These are phyloP conservation scores for Mongoloraphidia duomilia DNA, from an alignment of 2,888 invertebrate species.

Conservation along the genomic window DNA sequence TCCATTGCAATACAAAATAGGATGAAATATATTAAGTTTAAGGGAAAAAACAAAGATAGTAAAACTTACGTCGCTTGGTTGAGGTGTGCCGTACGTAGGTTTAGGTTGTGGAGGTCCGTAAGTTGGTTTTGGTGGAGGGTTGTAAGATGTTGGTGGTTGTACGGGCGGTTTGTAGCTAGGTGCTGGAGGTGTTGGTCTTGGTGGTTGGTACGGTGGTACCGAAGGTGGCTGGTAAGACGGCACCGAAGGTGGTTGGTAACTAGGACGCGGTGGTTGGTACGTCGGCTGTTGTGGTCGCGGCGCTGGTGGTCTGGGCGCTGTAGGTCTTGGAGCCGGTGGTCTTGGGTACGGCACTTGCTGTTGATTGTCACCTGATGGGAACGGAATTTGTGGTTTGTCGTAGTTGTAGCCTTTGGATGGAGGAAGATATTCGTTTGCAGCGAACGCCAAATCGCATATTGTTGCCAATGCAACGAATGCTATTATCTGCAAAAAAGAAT, in stretches of 20 bases:
- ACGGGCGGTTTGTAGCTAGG: constrained; percentile 15
- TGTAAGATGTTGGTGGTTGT: constrained; percentile 1
- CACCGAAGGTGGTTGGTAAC: constrained; percentile 16
- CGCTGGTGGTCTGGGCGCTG: constrained; percentile 15
- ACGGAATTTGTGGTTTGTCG: constrained; percentile 47
- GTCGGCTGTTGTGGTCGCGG: constrained; percentile 17
- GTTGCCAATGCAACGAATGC: too few relatives aligned
- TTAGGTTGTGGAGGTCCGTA: constrained; percentile 9
- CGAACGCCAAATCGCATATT: constrained; percentile 29
- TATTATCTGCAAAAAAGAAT: too few relatives aligned
- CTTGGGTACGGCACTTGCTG: constrained; percentile 1
- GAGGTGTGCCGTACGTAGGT: constrained; percentile 3
- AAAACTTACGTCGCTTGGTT: neutral
- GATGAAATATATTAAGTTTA: too few relatives aligned
- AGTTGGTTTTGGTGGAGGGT: constrained; percentile 7
- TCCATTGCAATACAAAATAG: too few relatives aligned
- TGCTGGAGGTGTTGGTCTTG: constrained; percentile 14
- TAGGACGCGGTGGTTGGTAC: constrained; percentile 15
- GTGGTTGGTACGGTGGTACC: constrained; percentile 20
- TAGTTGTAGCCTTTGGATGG: constrained; percentile 61
- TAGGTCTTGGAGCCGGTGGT: neutral
- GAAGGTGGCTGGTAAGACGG: constrained; percentile 21
- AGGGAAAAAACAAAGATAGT: too few relatives aligned
- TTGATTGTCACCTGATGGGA: constrained; percentile 25
- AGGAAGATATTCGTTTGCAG: constrained; percentile 63